phyloP scores from a whole-genome alignment of 2,113 vertebrate genomes.

The Brachionichthys hirsutus region DNA sequence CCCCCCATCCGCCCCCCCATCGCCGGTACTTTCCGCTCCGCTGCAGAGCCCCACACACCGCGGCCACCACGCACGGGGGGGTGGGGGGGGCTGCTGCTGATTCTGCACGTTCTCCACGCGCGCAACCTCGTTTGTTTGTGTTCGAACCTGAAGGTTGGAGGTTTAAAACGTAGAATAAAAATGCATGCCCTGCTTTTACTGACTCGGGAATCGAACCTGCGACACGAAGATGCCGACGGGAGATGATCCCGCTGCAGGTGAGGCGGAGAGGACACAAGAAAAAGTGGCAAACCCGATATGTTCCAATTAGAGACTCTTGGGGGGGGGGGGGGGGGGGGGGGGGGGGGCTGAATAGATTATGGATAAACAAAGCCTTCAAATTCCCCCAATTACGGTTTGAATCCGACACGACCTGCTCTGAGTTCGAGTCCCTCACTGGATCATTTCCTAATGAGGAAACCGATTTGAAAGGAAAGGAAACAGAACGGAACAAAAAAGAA shows the following conservation, averaged over 20 bases:
- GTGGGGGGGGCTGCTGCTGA: too few relatives aligned
- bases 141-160: constrained; percentile 14
- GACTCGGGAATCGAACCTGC: background rate
- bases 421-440: constrained; percentile 32
- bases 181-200: constrained; percentile 10
- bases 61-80: constrained; percentile 55
- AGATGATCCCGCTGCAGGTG: background rate
- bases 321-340: constrained; percentile 21
- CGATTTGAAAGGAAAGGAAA: constrained; percentile 35
- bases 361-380: constrained; percentile 45
- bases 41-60: constrained; percentile 57
- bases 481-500: constrained; percentile 22
- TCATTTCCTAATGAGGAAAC: constrained; percentile 61
- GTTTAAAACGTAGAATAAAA: background rate
- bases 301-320: constrained; percentile 30
- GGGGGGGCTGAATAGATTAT: constrained; percentile 34
- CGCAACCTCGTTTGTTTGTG: constrained; percentile 53
- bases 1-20: background rate
- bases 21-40: constrained; percentile 30
- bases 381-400: constrained; percentile 43
- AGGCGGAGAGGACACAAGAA: background rate
- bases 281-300: background rate
- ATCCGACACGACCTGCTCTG: constrained; percentile 37
- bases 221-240: background rate
- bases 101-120: constrained; percentile 31